Conservation (phyloP, 2,888 invertebrate genomes). For the Yponomeuta malinellus region DNA sequence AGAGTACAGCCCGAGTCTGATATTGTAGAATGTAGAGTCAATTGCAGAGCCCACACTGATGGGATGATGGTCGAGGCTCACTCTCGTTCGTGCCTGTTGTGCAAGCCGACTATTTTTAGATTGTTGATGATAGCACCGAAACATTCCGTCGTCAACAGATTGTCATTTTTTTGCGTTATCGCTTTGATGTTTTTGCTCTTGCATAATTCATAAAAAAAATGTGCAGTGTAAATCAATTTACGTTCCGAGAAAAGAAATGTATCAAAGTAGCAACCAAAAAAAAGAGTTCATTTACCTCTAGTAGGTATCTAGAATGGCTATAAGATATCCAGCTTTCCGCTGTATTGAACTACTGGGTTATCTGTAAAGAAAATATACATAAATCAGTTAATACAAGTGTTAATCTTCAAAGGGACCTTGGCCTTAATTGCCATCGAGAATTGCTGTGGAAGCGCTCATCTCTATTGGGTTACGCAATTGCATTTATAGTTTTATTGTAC, state of each 20-base stretch:
- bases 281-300: conserved; percentile 12
- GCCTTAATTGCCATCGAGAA: conserved; percentile 18
- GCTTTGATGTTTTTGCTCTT: conserved; percentile 15
- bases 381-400: conserved; percentile 14
- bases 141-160: conserved; percentile 45
- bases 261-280: background rate
- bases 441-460: conserved; percentile 6
- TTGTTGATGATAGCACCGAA: conserved; percentile 50
- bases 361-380: conserved; percentile 20
- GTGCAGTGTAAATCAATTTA: background rate
- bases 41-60: conserved; percentile 42
- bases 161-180: conserved; percentile 29
- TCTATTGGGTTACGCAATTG: conserved; percentile 7
- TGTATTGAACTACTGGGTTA: background rate
- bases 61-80: conserved; percentile 52
- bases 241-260: background rate
- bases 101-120: conserved; percentile 57
- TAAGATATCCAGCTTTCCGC: conserved; percentile 22
- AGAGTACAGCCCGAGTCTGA: conserved; percentile 22
- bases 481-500: background rate
- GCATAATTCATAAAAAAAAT: conserved; percentile 8
- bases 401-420: conserved; percentile 19
- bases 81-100: conserved; percentile 45
- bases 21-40: conserved; percentile 39
- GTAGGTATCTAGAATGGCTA: conserved; percentile 15